These are phyloP conservation scores for Grantiella picta DNA, from an alignment of 2,113 vertebrate species.

Conservation along the genomic window DNA sequence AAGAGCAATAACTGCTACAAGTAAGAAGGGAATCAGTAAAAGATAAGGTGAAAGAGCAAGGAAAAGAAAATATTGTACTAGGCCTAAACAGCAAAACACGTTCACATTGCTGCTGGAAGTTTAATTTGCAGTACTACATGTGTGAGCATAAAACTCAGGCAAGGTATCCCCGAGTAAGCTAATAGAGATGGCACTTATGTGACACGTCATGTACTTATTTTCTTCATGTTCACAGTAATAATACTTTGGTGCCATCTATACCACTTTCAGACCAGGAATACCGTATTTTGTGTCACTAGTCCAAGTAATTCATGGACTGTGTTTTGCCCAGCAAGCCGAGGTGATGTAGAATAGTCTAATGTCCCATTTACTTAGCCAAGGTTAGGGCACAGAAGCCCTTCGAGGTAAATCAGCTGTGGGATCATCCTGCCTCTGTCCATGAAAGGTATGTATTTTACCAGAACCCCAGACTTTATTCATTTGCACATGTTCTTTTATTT, in stretches of 20 bases:
- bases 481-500: neutral
- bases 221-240: neutral
- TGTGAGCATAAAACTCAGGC: neutral
- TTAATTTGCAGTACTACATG: neutral
- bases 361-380: neutral
- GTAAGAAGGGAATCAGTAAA: neutral
- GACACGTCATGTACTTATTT: neutral
- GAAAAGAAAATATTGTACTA: neutral
- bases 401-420: neutral
- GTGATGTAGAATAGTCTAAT: neutral
- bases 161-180: neutral
- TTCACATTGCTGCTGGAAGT: neutral
- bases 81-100: neutral
- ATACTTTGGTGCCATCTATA: neutral
- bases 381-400: neutral
- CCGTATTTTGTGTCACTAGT: neutral
- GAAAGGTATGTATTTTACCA: neutral
- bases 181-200: neutral
- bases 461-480: neutral
- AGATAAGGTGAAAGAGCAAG: neutral
- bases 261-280: neutral
- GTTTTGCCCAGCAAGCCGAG: neutral
- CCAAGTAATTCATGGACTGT: neutral
- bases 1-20: slow-evolving; percentile 12
- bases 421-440: neutral